Evolutionary conservation across 1,140 invertebrate species (phyloP).

Genomic region (Centruroides vittatus): DNA sequence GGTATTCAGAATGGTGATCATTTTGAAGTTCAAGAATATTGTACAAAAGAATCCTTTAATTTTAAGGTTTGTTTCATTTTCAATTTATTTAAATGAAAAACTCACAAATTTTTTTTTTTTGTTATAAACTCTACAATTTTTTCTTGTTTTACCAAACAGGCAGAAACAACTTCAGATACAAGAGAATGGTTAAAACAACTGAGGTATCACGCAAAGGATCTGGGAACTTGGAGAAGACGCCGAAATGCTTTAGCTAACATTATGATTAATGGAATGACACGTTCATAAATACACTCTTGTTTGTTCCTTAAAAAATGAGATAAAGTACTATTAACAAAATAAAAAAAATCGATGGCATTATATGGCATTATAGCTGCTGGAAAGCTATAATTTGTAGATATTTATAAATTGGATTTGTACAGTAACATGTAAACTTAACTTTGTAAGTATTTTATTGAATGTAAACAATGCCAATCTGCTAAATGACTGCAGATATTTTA

Average conservation of each 20-base stretch:
- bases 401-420: not conserved
- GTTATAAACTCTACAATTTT: not conserved
- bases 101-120: slow-evolving; percentile 17
- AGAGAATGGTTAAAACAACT: slow-evolving; percentile 76
- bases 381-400: not conserved
- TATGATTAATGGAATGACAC: slow-evolving; percentile 45
- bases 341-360: not conserved
- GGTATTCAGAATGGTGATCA: slow-evolving; percentile 80
- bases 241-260: slow-evolving; percentile 87
- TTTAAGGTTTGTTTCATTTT: slow-evolving; percentile 56
- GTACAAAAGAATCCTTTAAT: slow-evolving; percentile 81
- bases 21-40: slow-evolving; percentile 87
- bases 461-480: not conserved
- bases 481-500: too few species aligned
- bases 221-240: slow-evolving; percentile 78
- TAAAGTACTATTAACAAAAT: not conserved
- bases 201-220: slow-evolving; percentile 73
- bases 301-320: not conserved
- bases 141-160: slow-evolving; percentile 37
- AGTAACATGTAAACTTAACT: not conserved
- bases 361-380: not conserved
- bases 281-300: not conserved
- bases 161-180: slow-evolving; percentile 67
- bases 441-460: not conserved
- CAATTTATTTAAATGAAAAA: not conserved